Base-by-base conservation (phyloP, 2,888 invertebrate species). In the Rosalia funebris region DNA sequence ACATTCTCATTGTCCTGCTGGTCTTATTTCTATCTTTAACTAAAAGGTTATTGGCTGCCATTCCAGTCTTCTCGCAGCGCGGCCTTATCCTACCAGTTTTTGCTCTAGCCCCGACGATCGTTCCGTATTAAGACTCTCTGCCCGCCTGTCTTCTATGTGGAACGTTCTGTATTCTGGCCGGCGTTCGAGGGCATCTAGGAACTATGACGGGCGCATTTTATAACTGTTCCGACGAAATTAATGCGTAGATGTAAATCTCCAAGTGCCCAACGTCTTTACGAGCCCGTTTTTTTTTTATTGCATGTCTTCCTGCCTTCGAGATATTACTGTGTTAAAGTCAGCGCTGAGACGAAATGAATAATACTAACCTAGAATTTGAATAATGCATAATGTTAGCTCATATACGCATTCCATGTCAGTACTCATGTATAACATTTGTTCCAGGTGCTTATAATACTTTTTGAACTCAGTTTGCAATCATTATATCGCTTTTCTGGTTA, bases 1-100 rank as follows among this genome's bases (percentile, higher is more conserved):
- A 74, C 74, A 73, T 73, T 75, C 75, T 73, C 71, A 71, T 72
- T 75, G 77, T 77, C 75, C 76, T 74, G 77, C 76, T 76, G 77
- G 74, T 78, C 78, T 78, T 78, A 75, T 77, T 79, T 78, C 77
- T 76, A 73, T 69, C 71, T 63, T 66, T 63, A 62, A 60, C 54
- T 55, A 52, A 48, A 57, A 62, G 63, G 60, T 56, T 63, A 57
- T 66, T 66, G 68, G 57, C 62, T 57, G 62, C 64, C 57, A 44
- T 63, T 60, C 53, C 44, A 48, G 50, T 48, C 42, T 31, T 45
- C 36, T 56, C 53, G 57, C 48, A 25, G 25, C 14, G 10, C 11
- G 5, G 34, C 34, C 5, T 34, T 34, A 11, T 34, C 11, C 34
- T n/a, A 34, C 34, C 34, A 34, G 34, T 34, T 34, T 34, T 34